Conservation (phyloP, 1,140 invertebrate species). For the Drosophila insularis region DNA sequence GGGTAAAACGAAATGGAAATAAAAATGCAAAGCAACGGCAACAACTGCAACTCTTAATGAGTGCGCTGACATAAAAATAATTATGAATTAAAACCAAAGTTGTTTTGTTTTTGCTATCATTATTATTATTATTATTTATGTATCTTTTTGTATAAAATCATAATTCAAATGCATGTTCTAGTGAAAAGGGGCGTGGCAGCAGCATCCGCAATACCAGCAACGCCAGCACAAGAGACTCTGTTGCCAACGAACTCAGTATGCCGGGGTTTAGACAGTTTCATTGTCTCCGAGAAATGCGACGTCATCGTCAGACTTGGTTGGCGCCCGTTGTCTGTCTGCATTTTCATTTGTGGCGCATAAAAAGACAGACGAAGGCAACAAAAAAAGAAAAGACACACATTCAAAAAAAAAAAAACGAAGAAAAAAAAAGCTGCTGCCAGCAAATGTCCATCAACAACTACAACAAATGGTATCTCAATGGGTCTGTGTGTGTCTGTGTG, state of each 20-base stretch:
- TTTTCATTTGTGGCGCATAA: conserved; percentile 80
- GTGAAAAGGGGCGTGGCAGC: conserved; percentile 11
- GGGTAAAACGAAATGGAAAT: conserved; percentile 29
- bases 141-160: conserved; percentile 55
- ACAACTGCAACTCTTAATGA: conserved; percentile 64
- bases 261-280: conserved; percentile 60
- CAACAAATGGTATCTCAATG: conserved; percentile 47
- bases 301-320: conserved; percentile 74
- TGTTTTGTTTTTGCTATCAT: conserved; percentile 43
- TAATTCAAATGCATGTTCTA: conserved; percentile 73
- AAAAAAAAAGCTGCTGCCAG: conserved; percentile 65
- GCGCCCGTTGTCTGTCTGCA: conserved; percentile 79
- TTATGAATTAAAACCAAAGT: conserved; percentile 78
- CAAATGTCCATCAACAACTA: conserved; percentile 77
- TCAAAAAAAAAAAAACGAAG: neutral
- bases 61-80: conserved; percentile 79
- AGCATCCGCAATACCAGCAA: conserved; percentile 22
- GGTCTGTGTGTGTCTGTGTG: conserved; percentile 27
- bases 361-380: conserved; percentile 59
- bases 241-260: conserved; percentile 72
- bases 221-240: conserved; percentile 20
- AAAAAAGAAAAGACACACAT: neutral
- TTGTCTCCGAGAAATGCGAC: conserved; percentile 76
- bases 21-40: conserved; percentile 27
- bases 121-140: conserved; percentile 25